phyloP scores from a whole-genome alignment of 2,797 vertebrate species.

The Serranus cabrilla region DNA sequence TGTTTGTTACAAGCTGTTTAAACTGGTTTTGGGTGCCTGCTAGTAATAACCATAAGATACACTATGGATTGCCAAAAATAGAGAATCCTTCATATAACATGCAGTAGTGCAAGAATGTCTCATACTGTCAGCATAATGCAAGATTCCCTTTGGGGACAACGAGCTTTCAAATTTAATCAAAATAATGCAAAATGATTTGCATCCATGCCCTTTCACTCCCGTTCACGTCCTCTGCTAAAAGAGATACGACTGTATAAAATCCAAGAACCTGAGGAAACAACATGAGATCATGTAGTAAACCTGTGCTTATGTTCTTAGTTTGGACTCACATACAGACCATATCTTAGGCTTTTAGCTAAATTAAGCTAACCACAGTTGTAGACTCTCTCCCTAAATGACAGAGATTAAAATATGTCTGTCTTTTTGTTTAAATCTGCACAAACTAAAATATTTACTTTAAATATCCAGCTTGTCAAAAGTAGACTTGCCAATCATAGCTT shows the following conservation, averaged over 20 bases:
- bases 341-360: too few relatives aligned
- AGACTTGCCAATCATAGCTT: too few relatives aligned
- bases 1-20: slow-evolving; percentile 19
- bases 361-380: too few relatives aligned
- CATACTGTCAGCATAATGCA: background rate
- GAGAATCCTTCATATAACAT: background rate
- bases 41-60: background rate
- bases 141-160: background rate
- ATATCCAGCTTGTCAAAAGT: too few relatives aligned
- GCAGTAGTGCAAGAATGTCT: background rate
- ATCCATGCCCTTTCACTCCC: background rate
- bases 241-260: background rate
- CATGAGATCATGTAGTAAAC: background rate
- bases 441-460: too few relatives aligned
- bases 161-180: background rate
- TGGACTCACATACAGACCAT: too few relatives aligned
- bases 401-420: too few relatives aligned
- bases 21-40: background rate
- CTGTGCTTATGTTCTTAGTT: too few relatives aligned
- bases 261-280: background rate
- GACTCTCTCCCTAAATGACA: too few relatives aligned
- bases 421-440: too few relatives aligned
- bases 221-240: background rate
- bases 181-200: background rate
- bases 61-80: background rate